Evolutionary conservation across 1,140 invertebrate genomes (phyloP), one percentile per base, ranked within the genome.

Genomic region (Schmidtea mediterranea): DNA sequence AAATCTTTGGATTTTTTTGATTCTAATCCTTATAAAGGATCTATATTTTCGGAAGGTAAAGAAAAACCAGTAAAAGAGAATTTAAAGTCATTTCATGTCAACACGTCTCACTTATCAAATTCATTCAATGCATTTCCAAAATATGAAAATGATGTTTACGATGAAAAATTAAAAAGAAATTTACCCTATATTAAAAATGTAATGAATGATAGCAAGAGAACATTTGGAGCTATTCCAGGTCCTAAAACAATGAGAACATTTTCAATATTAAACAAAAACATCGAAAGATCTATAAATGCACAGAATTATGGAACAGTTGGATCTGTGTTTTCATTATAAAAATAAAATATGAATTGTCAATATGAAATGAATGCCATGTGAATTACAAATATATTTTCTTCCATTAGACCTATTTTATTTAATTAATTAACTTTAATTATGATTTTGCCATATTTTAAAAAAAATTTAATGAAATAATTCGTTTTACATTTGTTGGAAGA

Each of bases 81-180:
- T 50, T 67, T 67, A 52, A 62, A 58, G 53, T 60, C 60, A 22
- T 62, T 58, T 47, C 58, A 56, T 22, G 61, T 62, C 38, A 57
- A 56, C 9, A 65, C 65, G 54, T 54, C 53, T 6, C 3, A 41
- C 12, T 10, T 62, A 47, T 56, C 58, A 51, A 63, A 63, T 36
- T 63, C 62, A 49, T 67, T 67, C 56, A 60, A 65, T 46, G 53
- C 55, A 19, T 67, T 64, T 52, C 65, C 65, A 19, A 55, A 54
- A n/a, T 61, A 66, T 49, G n/a, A n/a, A 16, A 46, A 3, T n/a
- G 45, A 46, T 8, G 19, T 16, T n/a, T 64, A 61, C 51, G 10
- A 41, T 19, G 22, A 41, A 41, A 21, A 46, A 22, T 26, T 9
- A 22, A 15, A 15, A 16, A 3, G 15, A 3, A 36, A 32, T 19